phyloP scores from a whole-genome alignment of 1,140 invertebrate genomes.

The Proctacanthus coquilletti region DNA sequence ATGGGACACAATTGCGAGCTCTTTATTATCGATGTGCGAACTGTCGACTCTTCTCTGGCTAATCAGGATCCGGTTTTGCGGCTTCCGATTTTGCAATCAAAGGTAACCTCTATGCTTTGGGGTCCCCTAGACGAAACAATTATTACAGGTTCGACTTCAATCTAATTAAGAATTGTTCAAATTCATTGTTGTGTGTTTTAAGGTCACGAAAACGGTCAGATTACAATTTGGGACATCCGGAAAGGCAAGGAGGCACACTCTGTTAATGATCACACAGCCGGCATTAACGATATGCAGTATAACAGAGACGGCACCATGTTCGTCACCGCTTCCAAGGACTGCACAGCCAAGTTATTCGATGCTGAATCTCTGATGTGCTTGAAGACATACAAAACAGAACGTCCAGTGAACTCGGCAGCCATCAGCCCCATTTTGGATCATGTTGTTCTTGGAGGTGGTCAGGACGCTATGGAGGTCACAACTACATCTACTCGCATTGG shows the following conservation, averaged over 20 bases:
- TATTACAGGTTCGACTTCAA: slow-evolving; percentile 45
- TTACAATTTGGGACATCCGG: slow-evolving; percentile 82
- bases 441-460: slow-evolving; percentile 90
- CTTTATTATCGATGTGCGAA: slow-evolving; percentile 65
- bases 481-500: slow-evolving; percentile 89
- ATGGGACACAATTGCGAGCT: slow-evolving; percentile 84
- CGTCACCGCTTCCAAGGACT: slow-evolving; percentile 90
- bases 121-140: slow-evolving; percentile 81
- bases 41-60: slow-evolving; percentile 41
- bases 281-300: slow-evolving; percentile 93
- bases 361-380: slow-evolving; percentile 64
- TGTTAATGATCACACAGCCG: slow-evolving; percentile 62
- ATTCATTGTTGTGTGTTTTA: slow-evolving; percentile 3
- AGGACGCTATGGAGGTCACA: slow-evolving; percentile 98
- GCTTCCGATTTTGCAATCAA: slow-evolving; percentile 48
- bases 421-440: slow-evolving; percentile 90
- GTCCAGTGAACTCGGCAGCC: slow-evolving; percentile 91
- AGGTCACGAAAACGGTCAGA: slow-evolving; percentile 82
- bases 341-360: slow-evolving; percentile 88
- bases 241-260: slow-evolving; percentile 64
- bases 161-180: background rate
- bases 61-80: slow-evolving; percentile 42
- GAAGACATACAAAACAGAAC: slow-evolving; percentile 92
- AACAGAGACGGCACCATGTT: slow-evolving; percentile 90
- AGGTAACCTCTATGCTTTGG: slow-evolving; percentile 87